phyloP scores from a whole-genome alignment of 2,113 vertebrate species.

The Pitta sordida region DNA sequence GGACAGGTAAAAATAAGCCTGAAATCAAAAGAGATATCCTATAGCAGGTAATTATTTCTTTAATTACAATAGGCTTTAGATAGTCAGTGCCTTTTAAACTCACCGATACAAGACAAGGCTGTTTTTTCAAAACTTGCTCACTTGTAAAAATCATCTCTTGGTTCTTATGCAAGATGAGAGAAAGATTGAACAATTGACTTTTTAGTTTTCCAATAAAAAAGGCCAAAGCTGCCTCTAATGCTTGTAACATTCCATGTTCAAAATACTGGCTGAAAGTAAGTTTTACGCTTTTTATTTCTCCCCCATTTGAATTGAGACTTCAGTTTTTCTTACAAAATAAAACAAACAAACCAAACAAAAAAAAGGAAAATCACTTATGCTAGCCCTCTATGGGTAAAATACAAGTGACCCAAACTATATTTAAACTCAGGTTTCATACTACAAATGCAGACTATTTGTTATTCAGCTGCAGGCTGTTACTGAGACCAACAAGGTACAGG shows the following conservation, averaged over 20 bases:
- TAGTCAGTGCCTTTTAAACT: slow-evolving; percentile 74
- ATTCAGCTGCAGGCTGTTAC: not conserved
- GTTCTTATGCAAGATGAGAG: slow-evolving; percentile 84
- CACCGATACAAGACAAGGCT: slow-evolving; percentile 83
- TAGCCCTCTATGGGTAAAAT: not conserved
- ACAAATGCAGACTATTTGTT: not conserved
- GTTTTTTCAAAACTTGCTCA: slow-evolving; percentile 88
- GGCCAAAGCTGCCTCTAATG: not conserved
- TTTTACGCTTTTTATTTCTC: not conserved
- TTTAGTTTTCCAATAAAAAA: slow-evolving; percentile 13
- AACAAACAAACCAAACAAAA: no score
- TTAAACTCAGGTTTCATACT: not conserved
- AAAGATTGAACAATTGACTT: slow-evolving; percentile 74
- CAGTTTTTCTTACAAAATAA: not conserved
- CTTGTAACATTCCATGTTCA: not conserved
- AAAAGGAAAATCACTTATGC: not conserved
- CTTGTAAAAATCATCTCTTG: slow-evolving; percentile 90
- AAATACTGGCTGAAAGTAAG: not conserved
- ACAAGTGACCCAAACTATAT: not conserved
- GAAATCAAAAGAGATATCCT: slow-evolving; percentile 36
- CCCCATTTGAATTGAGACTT: not conserved
- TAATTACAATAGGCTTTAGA: slow-evolving; percentile 11
- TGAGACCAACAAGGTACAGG: fast-evolving
- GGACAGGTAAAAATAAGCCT: slow-evolving; percentile 18
- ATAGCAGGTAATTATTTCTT: slow-evolving; percentile 42